phyloP scores from a whole-genome alignment of 2,888 invertebrate genomes.

The Allygus modestus region DNA sequence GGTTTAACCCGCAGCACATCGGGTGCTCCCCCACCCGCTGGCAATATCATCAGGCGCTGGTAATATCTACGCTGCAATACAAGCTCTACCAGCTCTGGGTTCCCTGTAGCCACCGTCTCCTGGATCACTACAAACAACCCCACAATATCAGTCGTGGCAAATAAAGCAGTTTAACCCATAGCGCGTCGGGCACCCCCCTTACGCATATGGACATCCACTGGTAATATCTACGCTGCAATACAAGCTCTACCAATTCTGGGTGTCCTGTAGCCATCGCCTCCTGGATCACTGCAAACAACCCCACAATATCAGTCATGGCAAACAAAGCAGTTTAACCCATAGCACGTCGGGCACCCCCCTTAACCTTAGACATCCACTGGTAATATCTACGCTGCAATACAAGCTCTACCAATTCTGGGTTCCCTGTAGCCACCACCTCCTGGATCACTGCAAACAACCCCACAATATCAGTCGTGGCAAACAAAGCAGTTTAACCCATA shows the following conservation, averaged over 20 bases:
- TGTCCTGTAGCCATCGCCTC: constrained; percentile 97
- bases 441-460: constrained; percentile 86
- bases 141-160: too few species aligned
- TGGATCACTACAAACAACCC: constrained; percentile 86
- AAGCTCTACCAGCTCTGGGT: constrained; percentile 90
- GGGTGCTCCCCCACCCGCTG: constrained; percentile 94
- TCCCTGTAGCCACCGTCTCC: constrained; percentile 95
- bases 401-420: constrained; percentile 90
- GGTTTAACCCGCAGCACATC: constrained; percentile 88
- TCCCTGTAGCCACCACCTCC: constrained; percentile 95
- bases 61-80: constrained; percentile 93
- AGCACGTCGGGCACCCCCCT: constrained; percentile 94
- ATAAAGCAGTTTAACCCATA: constrained; percentile 85
- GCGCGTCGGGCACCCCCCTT: constrained; percentile 92
- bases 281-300: constrained; percentile 86
- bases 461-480: too few species aligned
- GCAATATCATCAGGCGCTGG: constrained; percentile 90
- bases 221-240: constrained; percentile 92
- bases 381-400: constrained; percentile 93
- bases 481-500: constrained; percentile 84
- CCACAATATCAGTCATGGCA: too few species aligned
- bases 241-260: constrained; percentile 89
- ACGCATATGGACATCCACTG: constrained; percentile 92
- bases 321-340: constrained; percentile 82
- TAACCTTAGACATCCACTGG: constrained; percentile 91